Percentiles rank a stretch among this genome's conserved stretches.
phyloP scores from a whole-genome alignment of 2,113 vertebrate species.

The Peromyscus maniculatus region DNA sequence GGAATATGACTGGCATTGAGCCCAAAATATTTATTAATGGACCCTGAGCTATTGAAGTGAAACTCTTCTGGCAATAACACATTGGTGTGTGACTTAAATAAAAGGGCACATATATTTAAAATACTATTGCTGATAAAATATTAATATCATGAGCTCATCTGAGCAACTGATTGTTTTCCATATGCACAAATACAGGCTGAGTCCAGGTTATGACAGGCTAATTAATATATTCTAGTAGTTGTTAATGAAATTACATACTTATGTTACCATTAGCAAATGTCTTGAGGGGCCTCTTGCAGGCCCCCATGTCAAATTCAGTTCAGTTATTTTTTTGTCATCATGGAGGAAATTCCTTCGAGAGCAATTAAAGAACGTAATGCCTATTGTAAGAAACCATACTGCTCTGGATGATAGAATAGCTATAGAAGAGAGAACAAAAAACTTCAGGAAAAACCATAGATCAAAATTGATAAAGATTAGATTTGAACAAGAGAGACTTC shows the following conservation, averaged over 20 bases:
- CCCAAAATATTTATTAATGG: conserved; percentile 13
- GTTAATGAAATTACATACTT: background rate
- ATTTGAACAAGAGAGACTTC: too few relatives aligned
- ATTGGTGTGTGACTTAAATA: conserved; percentile 50
- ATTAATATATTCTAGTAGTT: background rate
- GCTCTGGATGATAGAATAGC: too few relatives aligned
- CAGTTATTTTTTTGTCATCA: too few relatives aligned
- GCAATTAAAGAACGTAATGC: too few relatives aligned
- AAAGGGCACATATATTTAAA: conserved; percentile 50
- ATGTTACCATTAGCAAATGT: too few relatives aligned
- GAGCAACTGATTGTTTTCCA: conserved; percentile 78
- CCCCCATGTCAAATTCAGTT: too few relatives aligned
- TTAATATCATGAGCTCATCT: conserved; percentile 73
- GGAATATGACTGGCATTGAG: background rate
- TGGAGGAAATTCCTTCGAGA: too few relatives aligned
- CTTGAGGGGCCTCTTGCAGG: too few relatives aligned
- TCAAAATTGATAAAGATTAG: too few relatives aligned
- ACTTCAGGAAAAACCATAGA: too few relatives aligned
- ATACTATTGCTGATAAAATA: conserved; percentile 77
- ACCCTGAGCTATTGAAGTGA: background rate
- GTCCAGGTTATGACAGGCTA: background rate
- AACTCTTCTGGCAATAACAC: conserved; percentile 70
- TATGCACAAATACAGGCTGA: conserved; percentile 70
- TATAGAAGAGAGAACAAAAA: too few relatives aligned
- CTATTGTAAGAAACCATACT: too few relatives aligned